Percentiles rank a stretch among this genome's conserved stretches.
phyloP scores from a whole-genome alignment of 2,888 invertebrate genomes.

The Platycheirus albimanus region DNA sequence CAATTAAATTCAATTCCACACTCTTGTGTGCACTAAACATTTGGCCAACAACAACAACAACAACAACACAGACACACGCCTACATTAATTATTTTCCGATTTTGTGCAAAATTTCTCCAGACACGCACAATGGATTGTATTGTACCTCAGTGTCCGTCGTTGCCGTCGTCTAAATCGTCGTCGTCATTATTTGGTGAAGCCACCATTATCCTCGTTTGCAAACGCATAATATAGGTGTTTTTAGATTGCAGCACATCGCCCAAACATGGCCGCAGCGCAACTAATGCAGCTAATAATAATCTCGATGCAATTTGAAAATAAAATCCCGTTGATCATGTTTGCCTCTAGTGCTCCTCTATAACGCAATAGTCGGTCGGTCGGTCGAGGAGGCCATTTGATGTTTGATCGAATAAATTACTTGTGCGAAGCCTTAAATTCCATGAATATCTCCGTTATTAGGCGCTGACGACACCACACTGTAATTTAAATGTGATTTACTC shows the following conservation, averaged over 20 bases:
- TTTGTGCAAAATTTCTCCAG: constrained; percentile 61
- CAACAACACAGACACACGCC: constrained; percentile 33
- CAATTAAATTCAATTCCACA: constrained; percentile 66
- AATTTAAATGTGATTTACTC: constrained; percentile 38
- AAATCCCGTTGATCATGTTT: constrained; percentile 46
- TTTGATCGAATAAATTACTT: constrained; percentile 44
- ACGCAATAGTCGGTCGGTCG: not conserved
- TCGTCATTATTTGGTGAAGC: not conserved
- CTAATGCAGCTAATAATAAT: constrained; percentile 50
- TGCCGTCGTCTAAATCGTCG: too few relatives aligned
- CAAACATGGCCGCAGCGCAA: constrained; percentile 24
- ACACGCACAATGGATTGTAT: constrained; percentile 47
- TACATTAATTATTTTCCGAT: constrained; percentile 65
- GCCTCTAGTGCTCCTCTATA: not conserved
- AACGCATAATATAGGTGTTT: constrained; percentile 56
- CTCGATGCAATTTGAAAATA: constrained; percentile 50
- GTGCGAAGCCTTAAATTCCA: constrained; percentile 14
- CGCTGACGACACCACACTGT: not conserved
- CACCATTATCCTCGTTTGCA: constrained; percentile 27
- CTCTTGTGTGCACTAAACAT: constrained; percentile 54
- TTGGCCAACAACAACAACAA: constrained; percentile 29
- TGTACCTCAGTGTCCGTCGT: not conserved
- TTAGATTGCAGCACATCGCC: constrained; percentile 22
- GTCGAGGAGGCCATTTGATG: constrained; percentile 7
- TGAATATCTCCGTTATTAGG: constrained; percentile 27